Base-by-base conservation (phyloP, 2,888 invertebrate species). In the Ceriagrion tenellum region DNA sequence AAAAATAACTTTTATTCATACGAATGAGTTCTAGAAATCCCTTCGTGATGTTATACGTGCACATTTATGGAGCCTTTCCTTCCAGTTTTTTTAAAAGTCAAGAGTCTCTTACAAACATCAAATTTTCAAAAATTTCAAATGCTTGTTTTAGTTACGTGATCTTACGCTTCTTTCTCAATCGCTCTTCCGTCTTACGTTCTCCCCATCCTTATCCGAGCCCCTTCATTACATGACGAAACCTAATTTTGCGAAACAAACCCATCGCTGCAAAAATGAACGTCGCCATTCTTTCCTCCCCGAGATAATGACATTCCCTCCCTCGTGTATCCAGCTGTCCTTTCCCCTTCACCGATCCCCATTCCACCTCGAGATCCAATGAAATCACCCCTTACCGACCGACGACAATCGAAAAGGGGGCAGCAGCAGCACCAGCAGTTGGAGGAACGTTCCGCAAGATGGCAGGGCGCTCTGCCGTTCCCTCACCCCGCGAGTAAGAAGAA, bases 371-470 rank as follows among this genome's bases (percentile, higher is more conserved):
- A 35, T 81, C 81, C 81, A 30, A 89, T n/a, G 55, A n/a, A 89
- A 89, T 55, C 55, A 89, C 47, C 47, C 12, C 40, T 47, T 89
- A 89, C 23, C 55, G 55, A 89, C 26, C 89, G 89, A 55, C 23
- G 91, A 59, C 59, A 59, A 30, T 30, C 18, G 35, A 59, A 59
- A 56, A 90, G 59, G 91, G 59, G 40, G 59, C 59, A 59, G 47
- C 2, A 8, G 47, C 47, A 47, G n/a, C n/a, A n/a, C 56, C 59
- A 91, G 91, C 59, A 91, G 91, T 91, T 91, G 59, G 26, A 91
- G 40, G 63, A 63, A 91, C 91, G 63, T 40, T 91, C 91, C 47
- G 91, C 91, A 63, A 91, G 91, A 91, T 91, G 91, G 91, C 91
- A 91, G 91, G 12, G 40, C 91, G 91, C 59, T 59, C 91, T 91